Conservation (phyloP, 2,888 invertebrate genomes). For the Meteorus colon region DNA sequence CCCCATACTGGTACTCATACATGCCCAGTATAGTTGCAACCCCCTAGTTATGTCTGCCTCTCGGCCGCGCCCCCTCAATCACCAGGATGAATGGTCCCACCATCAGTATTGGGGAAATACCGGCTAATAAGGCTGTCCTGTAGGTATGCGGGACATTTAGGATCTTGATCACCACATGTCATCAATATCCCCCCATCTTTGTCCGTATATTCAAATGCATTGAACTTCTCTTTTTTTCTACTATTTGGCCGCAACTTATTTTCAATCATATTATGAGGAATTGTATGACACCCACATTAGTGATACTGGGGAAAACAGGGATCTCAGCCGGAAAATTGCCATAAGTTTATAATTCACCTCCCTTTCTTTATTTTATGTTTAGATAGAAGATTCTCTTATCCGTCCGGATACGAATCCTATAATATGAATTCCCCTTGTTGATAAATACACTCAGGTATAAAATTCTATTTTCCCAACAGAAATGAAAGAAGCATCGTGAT, state of each 20-base stretch:
- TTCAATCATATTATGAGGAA: not conserved
- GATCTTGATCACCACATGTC: not conserved
- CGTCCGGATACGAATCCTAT: not conserved
- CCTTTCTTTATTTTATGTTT: not conserved
- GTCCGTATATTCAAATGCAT: not conserved
- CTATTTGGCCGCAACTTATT: not conserved
- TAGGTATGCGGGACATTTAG: conserved; percentile 14
- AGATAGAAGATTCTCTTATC: not conserved
- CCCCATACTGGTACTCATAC: not conserved
- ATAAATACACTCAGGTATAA: not conserved
- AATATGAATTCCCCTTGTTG: not conserved
- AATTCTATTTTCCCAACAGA: too few relatives aligned
- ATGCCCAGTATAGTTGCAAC: not conserved
- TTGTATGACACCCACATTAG: not conserved
- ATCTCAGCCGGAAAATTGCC: not conserved
- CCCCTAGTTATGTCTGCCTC: not conserved
- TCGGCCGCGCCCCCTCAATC: not conserved
- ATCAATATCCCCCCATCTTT: not conserved
- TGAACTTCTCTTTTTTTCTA: not conserved
- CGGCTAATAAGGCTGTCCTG: conserved; percentile 19
- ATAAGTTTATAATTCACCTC: not conserved
- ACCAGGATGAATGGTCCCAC: not conserved
- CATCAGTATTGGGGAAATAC: conserved; percentile 17
- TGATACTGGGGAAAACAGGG: not conserved
- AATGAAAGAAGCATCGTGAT: too few relatives aligned